phyloP scores from a whole-genome alignment of 2,113 vertebrate genomes.

The Rhagologus leucostigma region DNA sequence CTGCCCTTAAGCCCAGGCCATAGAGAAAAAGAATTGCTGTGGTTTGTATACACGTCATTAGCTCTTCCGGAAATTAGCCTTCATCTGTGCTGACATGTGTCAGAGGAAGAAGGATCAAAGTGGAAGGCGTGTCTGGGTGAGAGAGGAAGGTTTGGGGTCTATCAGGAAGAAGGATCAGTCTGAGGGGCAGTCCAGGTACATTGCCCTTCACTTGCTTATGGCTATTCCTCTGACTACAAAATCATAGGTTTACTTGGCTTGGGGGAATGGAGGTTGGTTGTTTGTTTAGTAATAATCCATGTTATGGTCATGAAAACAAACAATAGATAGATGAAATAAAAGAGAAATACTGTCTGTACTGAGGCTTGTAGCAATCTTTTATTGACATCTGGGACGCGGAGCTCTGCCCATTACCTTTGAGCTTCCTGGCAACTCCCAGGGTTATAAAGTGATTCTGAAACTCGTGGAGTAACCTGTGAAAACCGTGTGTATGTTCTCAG shows the following conservation, averaged over 20 bases:
- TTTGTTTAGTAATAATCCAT: background rate
- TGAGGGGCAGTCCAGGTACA: background rate
- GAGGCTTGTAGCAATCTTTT: background rate
- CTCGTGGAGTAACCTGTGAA: background rate
- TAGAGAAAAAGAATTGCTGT: background rate
- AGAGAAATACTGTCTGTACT: background rate
- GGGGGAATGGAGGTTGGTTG: rapidly evolving
- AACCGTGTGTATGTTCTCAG: background rate
- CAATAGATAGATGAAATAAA: background rate
- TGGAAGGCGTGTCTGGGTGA: background rate
- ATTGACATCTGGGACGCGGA: background rate
- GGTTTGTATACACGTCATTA: background rate
- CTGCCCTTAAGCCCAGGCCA: background rate
- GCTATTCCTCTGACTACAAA: background rate
- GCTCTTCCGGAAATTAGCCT: background rate
- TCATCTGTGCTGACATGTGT: background rate
- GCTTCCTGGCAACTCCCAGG: constrained; percentile 41
- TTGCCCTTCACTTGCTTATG: background rate
- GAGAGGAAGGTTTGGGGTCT: background rate
- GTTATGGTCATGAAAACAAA: background rate
- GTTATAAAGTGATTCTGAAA: background rate
- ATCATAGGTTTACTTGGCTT: background rate
- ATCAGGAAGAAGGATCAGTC: background rate
- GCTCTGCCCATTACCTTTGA: constrained; percentile 51
- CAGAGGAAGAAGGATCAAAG: background rate